A percentile compares a stretch with the other conserved stretches of the same genome.
phyloP scores from a whole-genome alignment of 2,113 vertebrate genomes.

The Bagarius yarrelli region DNA sequence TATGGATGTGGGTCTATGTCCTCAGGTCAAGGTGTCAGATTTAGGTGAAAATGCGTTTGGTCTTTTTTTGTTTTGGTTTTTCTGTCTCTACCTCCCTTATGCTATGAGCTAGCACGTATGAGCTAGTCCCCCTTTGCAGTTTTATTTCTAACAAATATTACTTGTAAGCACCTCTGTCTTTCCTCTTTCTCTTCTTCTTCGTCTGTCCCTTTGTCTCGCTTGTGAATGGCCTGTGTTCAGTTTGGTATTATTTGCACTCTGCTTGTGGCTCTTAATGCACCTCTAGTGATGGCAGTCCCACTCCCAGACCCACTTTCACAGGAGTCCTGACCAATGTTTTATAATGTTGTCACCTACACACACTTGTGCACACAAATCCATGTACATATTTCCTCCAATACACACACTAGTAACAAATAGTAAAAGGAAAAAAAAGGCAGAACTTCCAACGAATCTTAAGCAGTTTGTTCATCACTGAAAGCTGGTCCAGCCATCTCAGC shows the following conservation, averaged over 20 bases:
- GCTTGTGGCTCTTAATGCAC: conserved; percentile 74
- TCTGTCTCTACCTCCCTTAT: conserved; percentile 53
- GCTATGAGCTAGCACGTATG: conserved; percentile 35
- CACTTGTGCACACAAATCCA: not conserved
- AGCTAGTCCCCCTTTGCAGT: conserved; percentile 38
- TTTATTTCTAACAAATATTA: conserved; percentile 49
- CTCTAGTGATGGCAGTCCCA: conserved; percentile 63
- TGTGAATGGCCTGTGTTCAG: conserved; percentile 67
- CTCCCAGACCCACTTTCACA: conserved; percentile 57
- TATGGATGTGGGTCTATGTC: conserved; percentile 68
- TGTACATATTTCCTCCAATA: not conserved
- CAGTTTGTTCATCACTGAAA: conserved; percentile 6
- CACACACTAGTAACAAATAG: not conserved
- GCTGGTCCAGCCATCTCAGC: not conserved
- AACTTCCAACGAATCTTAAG: conserved; percentile 28
- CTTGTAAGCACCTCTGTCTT: conserved; percentile 2
- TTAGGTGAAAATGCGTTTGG: conserved; percentile 53
- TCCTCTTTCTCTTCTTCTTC: conserved; percentile 12
- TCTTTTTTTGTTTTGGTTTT: conserved; percentile 9
- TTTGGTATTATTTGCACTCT: conserved; percentile 78
- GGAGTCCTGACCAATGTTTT: conserved; percentile 52
- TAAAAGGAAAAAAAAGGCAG: not conserved
- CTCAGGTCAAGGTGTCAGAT: conserved; percentile 73
- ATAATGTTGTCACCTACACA: conserved; percentile 9
- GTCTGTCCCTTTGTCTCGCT: conserved; percentile 48